These are phyloP conservation scores for Oikopleura dioica DNA, from an alignment of 23 tunicate genomes.

Conservation along the genomic window DNA sequence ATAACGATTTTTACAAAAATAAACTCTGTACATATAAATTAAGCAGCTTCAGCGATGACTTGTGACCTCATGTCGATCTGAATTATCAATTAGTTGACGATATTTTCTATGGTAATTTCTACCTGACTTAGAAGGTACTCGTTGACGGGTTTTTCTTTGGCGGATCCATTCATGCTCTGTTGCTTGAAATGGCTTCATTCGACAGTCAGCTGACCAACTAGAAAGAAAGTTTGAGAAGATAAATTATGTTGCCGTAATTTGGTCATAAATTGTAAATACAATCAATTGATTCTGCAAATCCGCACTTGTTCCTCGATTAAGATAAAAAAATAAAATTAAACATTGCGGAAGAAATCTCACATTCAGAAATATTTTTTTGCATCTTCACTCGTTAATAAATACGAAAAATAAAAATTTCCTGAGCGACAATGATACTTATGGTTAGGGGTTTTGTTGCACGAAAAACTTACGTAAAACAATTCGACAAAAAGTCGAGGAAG, in stretches of 20 bases:
- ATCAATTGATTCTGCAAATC: not conserved
- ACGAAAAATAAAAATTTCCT: not conserved
- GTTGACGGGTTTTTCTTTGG: too few species aligned
- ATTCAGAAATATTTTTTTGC: too few species aligned
- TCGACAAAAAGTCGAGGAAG: conserved; percentile 50
- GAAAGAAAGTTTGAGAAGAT: not conserved
- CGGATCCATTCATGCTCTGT: conserved; percentile 78
- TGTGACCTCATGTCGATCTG: too few species aligned
- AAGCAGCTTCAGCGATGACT: too few species aligned
- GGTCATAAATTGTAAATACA: not conserved
- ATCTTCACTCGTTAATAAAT: not conserved
- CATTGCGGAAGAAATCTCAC: too few species aligned
- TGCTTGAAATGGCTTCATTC: conserved; percentile 79
- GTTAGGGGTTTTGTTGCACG: too few species aligned
- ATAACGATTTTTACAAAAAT: too few species aligned
- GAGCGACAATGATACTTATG: not conserved
- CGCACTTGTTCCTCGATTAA: not conserved
- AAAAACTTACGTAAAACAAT: conserved; percentile 53
- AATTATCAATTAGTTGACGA: too few species aligned
- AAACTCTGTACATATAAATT: too few species aligned
- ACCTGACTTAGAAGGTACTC: too few species aligned
- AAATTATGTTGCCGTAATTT: not conserved
- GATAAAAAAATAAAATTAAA: too few species aligned
- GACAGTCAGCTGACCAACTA: conserved; percentile 46
- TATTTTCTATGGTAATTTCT: too few species aligned